phyloP scores from a whole-genome alignment of 2,888 invertebrate species.

The Chymomyza fuscimana region DNA sequence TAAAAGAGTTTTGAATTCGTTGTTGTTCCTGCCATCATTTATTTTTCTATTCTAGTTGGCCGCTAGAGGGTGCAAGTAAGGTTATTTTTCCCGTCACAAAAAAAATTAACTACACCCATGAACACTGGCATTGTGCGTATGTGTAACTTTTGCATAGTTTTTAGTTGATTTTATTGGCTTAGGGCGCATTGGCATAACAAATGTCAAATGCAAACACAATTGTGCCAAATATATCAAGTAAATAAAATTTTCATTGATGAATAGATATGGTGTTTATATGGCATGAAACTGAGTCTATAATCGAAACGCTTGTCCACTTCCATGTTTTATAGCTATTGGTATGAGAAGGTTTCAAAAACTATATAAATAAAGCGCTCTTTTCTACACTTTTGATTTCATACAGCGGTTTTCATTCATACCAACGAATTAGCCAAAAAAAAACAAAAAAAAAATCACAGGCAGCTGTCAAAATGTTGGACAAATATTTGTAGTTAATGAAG shows the following conservation, averaged over 20 bases:
- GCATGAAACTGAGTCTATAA: background rate
- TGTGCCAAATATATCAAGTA: slow-evolving; percentile 57
- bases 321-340: background rate
- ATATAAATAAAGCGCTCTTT: background rate
- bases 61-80: too few species aligned
- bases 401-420: background rate
- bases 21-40: too few species aligned
- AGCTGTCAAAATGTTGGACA: background rate
- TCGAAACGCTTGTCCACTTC: background rate
- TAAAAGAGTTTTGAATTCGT: too few species aligned
- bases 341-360: background rate
- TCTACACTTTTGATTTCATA: background rate
- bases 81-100: too few species aligned
- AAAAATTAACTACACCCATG: too few species aligned
- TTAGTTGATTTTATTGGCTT: slow-evolving; percentile 26
- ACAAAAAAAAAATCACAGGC: background rate
- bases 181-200: slow-evolving; percentile 7
- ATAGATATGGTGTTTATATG: background rate
- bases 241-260: slow-evolving; percentile 50
- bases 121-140: background rate
- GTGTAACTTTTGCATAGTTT: slow-evolving; percentile 54
- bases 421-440: background rate
- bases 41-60: too few species aligned
- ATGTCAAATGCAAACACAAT: slow-evolving; percentile 53
- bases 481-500: background rate